Evolutionary conservation across 2,888 invertebrate genomes (phyloP).

Genomic region (Pimpla rufipes): DNA sequence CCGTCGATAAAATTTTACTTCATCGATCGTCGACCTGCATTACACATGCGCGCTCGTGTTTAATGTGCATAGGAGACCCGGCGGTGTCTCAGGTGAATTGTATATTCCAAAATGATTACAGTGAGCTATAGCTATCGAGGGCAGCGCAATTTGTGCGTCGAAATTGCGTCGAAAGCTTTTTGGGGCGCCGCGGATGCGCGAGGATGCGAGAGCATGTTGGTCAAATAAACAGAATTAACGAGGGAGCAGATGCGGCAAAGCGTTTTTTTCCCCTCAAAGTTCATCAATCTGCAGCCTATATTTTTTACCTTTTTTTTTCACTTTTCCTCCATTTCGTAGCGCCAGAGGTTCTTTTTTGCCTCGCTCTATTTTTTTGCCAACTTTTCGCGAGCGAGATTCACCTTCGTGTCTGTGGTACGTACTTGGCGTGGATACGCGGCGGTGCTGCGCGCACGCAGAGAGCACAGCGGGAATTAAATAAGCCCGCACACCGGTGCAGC

Average conservation of each 20-base stretch:
- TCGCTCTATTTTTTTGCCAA: not conserved
- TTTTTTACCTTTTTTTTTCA: slow-evolving; percentile 13
- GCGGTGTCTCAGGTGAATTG: too few relatives aligned
- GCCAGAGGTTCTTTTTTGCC: not conserved
- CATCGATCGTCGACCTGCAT: not conserved
- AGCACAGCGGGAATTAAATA: slow-evolving; percentile 22
- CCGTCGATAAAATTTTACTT: too few relatives aligned
- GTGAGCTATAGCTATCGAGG: too few relatives aligned
- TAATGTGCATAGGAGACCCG: too few relatives aligned
- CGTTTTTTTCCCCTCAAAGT: slow-evolving; percentile 22
- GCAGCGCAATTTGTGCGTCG: not conserved
- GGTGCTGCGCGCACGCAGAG: not conserved
- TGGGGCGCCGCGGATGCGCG: not conserved
- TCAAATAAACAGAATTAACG: slow-evolving; percentile 59
- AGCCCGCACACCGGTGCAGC: slow-evolving; percentile 18
- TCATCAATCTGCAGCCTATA: slow-evolving; percentile 9
- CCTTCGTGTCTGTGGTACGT: not conserved
- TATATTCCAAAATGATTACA: too few relatives aligned
- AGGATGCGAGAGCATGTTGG: slow-evolving; percentile 12
- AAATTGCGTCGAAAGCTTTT: slow-evolving; percentile 19
- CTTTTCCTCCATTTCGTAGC: not conserved
- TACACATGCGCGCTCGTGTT: too few relatives aligned
- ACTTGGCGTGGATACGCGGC: not conserved
- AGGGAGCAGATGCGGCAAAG: slow-evolving; percentile 1
- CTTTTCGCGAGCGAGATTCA: not conserved